Evolutionary conservation across 2,797 vertebrate species (phyloP), one percentile per base, ranked within the genome.

Genomic region (Eurystomus glaucurus): DNA sequence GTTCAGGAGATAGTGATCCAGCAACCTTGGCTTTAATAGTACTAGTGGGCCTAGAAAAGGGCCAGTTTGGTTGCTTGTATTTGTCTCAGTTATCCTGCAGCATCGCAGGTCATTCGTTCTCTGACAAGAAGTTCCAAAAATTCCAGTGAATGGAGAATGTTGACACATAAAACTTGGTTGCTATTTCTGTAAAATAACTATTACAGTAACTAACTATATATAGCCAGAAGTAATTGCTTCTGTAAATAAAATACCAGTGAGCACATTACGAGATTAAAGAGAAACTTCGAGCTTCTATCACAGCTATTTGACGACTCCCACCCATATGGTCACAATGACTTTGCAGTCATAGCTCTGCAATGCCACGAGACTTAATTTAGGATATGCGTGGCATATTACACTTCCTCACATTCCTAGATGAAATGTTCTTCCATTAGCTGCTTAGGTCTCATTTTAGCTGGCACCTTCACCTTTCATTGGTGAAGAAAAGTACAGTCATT

Each of bases 171-270:
- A 96, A 46, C 66, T 89, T 8, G 1, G 88, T 55, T 94, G 77
- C 90, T 92, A 90, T 95, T 96, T 92, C 83, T 66, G 62, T 71
- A 74, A 92, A 94, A 78, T 72, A 95, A 81, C 88, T 92, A 74
- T 85, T 87, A 79, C 66, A 87, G 94, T 85, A 91, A 85, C 91
- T 90, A 92, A 94, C 88, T 94, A 96, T 95, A 95, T 88, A 94
- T 94, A 97, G 92, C 55, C 80, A 96, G 83, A 87, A 92, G 77
- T 86, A 94, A 97, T 92, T 90, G 77, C 85, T 92, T 91, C 88
- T 96, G 69, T 96, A 97, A 97, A 96, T 96, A 97, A 96, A 97
- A 96, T 94, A 92, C 83, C 92, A 90, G 60, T 60, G 89, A 94
- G 94, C 72, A 88, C 66, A 82, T 92, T 95, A 92, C 65, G 90